Conservation (phyloP, 2,113 vertebrate species). For the Rattus rattus region DNA sequence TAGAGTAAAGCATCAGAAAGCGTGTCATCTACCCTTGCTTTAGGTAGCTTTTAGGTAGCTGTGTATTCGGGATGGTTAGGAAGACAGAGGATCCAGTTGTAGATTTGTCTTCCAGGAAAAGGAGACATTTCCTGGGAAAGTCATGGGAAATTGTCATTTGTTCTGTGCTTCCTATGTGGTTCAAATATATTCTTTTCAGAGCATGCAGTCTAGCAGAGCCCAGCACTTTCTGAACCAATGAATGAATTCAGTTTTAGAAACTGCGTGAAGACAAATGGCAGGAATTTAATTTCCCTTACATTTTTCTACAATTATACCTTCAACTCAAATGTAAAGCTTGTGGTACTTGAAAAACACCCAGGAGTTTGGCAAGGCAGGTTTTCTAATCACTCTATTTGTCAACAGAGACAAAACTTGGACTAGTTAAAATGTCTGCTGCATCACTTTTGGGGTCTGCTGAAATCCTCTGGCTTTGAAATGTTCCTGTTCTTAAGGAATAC, state of each 20-base stretch:
- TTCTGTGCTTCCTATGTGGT: neutral
- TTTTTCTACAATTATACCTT: neutral
- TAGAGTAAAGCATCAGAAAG: neutral
- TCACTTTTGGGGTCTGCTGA: neutral
- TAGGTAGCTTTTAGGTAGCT: neutral
- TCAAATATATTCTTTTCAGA: neutral
- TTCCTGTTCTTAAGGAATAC: constrained; percentile 57
- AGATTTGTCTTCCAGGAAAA: neutral
- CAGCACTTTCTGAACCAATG: neutral
- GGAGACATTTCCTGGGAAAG: neutral
- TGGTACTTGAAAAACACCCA: neutral
- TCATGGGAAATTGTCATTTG: neutral
- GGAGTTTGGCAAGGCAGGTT: neutral
- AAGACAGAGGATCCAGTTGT: neutral
- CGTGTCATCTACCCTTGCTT: neutral
- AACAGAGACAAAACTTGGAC: neutral
- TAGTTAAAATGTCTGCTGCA: rapidly evolving
- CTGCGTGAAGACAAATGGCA: neutral
- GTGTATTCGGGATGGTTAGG: neutral
- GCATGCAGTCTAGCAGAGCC: neutral
- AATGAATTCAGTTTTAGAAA: neutral
- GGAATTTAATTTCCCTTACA: neutral
- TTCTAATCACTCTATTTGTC: neutral
- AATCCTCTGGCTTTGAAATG: constrained; percentile 73
- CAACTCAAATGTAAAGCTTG: neutral